Evolutionary conservation across 2,888 invertebrate species (phyloP), one percentile per base, ranked within the genome.

Genomic region (Drosophila austrosaltans): DNA sequence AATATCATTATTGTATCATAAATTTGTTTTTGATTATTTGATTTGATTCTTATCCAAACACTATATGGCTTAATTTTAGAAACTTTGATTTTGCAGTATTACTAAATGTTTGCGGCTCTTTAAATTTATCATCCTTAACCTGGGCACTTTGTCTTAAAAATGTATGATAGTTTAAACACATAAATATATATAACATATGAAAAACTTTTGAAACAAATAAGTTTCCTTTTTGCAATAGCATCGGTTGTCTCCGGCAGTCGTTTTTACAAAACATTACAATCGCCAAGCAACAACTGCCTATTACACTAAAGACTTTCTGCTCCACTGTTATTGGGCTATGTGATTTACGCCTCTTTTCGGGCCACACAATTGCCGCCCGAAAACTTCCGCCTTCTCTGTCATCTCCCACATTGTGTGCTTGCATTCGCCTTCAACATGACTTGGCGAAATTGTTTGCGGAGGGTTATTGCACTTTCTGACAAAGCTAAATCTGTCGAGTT

Each of bases 401-500:
- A 44, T 63, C 70, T 58, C 56, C 59, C 66, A 57, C 57, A 57
- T 62, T 69, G 36, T 53, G 39, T n/a, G 25, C 32, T 62, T 69
- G 48, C 48, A 25, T 48, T 48, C 25, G 48, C 48, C 48, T 25
- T 48, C 48, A 48, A 25, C 77, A 79, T 76, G 78, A 72, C 66
- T 72, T 68, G 72, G 77, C 79, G 72, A 48, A 70, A 72, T 72
- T 81, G 79, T 69, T 71, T 71, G 81, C 56, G 61, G 32, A 61
- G 68, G 44, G 62, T 71, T 66, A 57, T 60, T 68, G 66, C 59
- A 59, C 59, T 59, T 40, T 42, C 22, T 54, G 22, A 58, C 36
- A 57, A 57, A 39, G 57, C 57, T 32, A 36, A 22, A 36, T 22
- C 39, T 22, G 57, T 36, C 12, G 60, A 16, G 25, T 44, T 44